A percentile compares a stretch with the other conserved stretches of the same genome.
Conservation (phyloP, 2,113 vertebrate species). For the Eulemur macaco region DNA sequence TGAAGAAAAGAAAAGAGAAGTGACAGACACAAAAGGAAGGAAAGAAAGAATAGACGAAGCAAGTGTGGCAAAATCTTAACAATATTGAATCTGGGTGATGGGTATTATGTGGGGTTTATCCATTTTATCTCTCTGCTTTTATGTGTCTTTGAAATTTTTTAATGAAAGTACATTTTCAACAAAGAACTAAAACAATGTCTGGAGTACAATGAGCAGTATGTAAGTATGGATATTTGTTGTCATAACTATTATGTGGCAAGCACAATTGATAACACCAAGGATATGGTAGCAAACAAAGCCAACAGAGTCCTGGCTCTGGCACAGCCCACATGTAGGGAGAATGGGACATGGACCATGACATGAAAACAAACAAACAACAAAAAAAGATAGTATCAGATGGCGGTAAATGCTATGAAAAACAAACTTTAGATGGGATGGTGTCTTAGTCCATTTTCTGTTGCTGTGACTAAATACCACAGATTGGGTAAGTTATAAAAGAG, state of each 20-base stretch:
- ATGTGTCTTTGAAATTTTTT: neutral
- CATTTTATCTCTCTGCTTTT: neutral
- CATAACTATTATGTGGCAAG: neutral
- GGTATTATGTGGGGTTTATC: neutral
- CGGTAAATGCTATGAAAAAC: neutral
- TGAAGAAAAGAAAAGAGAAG: neutral
- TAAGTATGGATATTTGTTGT: neutral
- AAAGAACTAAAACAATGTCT: neutral
- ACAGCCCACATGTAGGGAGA: accelerated
- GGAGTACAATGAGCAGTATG: neutral
- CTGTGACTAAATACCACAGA: neutral
- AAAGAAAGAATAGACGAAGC: neutral
- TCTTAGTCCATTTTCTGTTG: neutral
- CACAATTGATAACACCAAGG: neutral
- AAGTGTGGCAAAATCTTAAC: neutral
- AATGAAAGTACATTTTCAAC: neutral
- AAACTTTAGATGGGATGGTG: neutral
- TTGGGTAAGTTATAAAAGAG: neutral
- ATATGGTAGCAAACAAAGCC: neutral
- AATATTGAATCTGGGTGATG: neutral
- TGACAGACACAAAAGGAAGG: neutral
- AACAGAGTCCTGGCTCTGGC: neutral
- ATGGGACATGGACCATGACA: neutral
- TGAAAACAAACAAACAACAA: neutral
- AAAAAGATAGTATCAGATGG: neutral